Percentiles rank a stretch among this genome's conserved stretches.
phyloP scores from a whole-genome alignment of 2,888 invertebrate genomes.

The Cephus rjabovi region DNA sequence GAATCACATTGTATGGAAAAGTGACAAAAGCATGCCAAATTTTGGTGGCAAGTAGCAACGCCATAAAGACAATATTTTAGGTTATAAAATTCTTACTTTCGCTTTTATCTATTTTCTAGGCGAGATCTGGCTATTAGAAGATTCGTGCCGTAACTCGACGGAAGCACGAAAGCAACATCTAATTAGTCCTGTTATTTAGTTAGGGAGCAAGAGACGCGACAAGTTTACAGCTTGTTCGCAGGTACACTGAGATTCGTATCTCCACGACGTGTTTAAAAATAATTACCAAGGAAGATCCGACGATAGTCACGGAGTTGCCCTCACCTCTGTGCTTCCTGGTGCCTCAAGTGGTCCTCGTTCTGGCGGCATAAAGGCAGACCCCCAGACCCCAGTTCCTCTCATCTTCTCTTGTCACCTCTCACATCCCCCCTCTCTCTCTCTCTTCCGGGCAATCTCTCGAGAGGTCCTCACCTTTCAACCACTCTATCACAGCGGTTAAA shows the following conservation, averaged over 20 bases:
- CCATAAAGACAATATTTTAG: not conserved
- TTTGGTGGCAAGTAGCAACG: not conserved
- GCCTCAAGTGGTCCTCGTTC: slow-evolving; percentile 51
- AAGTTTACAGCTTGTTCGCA: slow-evolving; percentile 32
- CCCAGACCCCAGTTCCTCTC: slow-evolving; percentile 33
- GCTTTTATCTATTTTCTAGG: not conserved
- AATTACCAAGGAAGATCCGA: slow-evolving; percentile 62
- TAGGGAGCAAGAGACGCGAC: slow-evolving; percentile 33
- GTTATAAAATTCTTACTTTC: slow-evolving; percentile 4
- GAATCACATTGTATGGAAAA: not conserved
- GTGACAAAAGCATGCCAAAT: not conserved
- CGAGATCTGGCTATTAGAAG: not conserved
- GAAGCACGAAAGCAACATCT: slow-evolving; percentile 34
- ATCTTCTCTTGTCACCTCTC: slow-evolving; percentile 16
- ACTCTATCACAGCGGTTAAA: slow-evolving; percentile 65
- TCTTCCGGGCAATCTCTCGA: slow-evolving; percentile 50
- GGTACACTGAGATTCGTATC: slow-evolving; percentile 54
- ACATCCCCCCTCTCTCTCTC: slow-evolving; percentile 25
- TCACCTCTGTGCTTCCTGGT: slow-evolving; percentile 43
- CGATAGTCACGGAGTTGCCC: slow-evolving; percentile 65
- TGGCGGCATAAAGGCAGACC: slow-evolving; percentile 51
- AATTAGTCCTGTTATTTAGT: slow-evolving; percentile 62
- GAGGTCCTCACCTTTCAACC: slow-evolving; percentile 62
- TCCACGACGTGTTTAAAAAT: slow-evolving; percentile 66
- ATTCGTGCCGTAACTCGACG: slow-evolving; percentile 36